Evolutionary conservation across 2,113 vertebrate species (phyloP).

Genomic region (Myodes glareolus): DNA sequence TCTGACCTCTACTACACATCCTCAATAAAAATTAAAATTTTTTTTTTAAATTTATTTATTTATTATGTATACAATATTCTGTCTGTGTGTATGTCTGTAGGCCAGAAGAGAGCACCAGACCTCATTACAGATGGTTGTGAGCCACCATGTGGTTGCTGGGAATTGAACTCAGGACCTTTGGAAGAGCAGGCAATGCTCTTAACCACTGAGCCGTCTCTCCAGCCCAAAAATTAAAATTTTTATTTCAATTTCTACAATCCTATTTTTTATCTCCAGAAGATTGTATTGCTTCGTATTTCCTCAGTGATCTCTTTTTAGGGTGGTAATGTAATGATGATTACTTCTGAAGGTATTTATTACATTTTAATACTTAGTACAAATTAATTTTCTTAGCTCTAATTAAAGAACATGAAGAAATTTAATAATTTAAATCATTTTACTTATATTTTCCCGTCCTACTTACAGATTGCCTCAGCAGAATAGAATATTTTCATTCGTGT

Average conservation of each 20-base stretch:
- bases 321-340: conserved; percentile 8
- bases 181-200: too few species aligned
- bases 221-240: too few species aligned
- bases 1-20: too few species aligned
- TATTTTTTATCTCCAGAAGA: conserved; percentile 11
- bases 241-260: neutral
- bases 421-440: conserved; percentile 38
- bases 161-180: too few species aligned
- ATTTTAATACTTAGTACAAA: conserved; percentile 34
- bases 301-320: neutral
- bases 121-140: too few species aligned
- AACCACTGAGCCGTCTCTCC: too few species aligned
- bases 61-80: too few species aligned
- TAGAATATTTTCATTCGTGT: conserved; percentile 41
- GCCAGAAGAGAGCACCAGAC: too few species aligned
- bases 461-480: neutral
- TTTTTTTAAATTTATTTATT: too few species aligned
- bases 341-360: neutral
- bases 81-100: too few species aligned
- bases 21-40: too few species aligned
- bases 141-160: too few species aligned
- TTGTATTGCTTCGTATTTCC: conserved; percentile 12
- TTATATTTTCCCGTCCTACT: conserved; percentile 48
- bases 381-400: conserved; percentile 52
- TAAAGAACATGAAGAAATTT: neutral